Percentiles rank a stretch among this genome's conserved stretches.
Conservation (phyloP, 2,113 vertebrate species). For the Lonchura striata region DNA sequence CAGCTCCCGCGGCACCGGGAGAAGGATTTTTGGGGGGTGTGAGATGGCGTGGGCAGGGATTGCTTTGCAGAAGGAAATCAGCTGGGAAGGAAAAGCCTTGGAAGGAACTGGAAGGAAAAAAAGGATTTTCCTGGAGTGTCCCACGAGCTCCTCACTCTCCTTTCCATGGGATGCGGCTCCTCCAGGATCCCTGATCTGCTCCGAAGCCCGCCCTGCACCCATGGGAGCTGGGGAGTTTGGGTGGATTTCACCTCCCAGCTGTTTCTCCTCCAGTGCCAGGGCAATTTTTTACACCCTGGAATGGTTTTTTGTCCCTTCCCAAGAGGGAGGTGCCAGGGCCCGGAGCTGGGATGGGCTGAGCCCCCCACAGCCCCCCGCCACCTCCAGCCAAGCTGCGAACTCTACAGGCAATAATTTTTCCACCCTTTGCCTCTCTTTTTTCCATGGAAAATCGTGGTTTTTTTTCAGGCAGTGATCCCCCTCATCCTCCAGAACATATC, state of each 20-base stretch:
- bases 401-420: slow-evolving; percentile 49
- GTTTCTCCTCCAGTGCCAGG: background rate
- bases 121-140: background rate
- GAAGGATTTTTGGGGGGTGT: fast-evolving
- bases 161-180: background rate
- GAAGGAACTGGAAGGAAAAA: background rate
- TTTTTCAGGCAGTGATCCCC: background rate
- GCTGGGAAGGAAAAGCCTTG: background rate
- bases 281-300: background rate
- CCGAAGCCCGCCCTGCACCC: background rate
- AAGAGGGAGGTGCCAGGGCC: background rate
- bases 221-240: fast-evolving
- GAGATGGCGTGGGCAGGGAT: background rate
- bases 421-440: background rate
- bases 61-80: background rate
- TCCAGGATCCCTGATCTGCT: background rate
- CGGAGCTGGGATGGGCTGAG: background rate
- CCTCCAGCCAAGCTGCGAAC: background rate
- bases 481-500: background rate
- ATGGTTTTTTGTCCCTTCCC: background rate
- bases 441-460: background rate
- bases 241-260: background rate
- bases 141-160: fast-evolving
- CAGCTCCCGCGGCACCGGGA: background rate
- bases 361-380: fast-evolving